Conservation (phyloP, 2,113 vertebrate genomes). For the Notothenia rossii region DNA sequence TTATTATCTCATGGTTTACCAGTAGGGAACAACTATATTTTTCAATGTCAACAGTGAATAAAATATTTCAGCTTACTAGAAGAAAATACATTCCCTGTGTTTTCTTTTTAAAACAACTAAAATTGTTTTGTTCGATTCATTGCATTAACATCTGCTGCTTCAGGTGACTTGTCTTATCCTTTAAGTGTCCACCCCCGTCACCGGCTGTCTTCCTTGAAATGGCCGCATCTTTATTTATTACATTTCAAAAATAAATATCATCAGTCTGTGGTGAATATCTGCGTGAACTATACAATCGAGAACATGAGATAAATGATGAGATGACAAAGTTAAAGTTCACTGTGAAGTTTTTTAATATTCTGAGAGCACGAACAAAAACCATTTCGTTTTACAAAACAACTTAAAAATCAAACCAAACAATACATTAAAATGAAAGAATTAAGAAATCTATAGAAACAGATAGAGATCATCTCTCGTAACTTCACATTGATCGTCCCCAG, state of each 20-base stretch:
- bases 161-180: neutral
- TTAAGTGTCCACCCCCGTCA: neutral
- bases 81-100: neutral
- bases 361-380: slow-evolving; percentile 14
- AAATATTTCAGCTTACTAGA: neutral
- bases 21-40: neutral
- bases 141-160: neutral
- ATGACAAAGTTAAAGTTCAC: slow-evolving; percentile 3
- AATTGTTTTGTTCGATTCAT: neutral
- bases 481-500: neutral
- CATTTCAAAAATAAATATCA: neutral
- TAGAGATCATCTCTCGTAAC: neutral
- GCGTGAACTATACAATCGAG: neutral
- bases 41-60: no score
- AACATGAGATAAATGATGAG: slow-evolving; percentile 18
- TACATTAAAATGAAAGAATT: slow-evolving; percentile 34
- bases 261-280: neutral
- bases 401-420: slow-evolving; percentile 58
- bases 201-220: no score
- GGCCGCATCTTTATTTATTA: no score
- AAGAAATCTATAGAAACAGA: neutral
- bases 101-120: neutral
- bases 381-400: slow-evolving; percentile 54
- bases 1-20: neutral
- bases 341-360: slow-evolving; percentile 56